Percentiles rank a stretch among this genome's conserved stretches.
These are phyloP conservation scores for Diarsia brunnea DNA, from an alignment of 2,888 invertebrate genomes.

Conservation along the genomic window DNA sequence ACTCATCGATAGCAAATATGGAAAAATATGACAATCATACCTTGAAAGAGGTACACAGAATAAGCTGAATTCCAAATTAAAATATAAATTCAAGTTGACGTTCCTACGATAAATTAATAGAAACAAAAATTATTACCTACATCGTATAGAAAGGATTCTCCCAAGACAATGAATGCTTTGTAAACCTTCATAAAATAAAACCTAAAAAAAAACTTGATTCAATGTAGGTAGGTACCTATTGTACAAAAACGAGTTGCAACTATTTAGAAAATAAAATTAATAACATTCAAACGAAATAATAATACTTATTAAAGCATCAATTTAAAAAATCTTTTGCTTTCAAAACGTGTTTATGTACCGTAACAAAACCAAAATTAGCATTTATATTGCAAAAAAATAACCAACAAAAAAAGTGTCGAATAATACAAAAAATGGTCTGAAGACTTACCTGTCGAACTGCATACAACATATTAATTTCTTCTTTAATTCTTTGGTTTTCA, in stretches of 20 bases:
- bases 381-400: background rate
- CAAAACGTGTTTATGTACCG: background rate
- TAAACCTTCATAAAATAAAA: background rate
- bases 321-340: background rate
- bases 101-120: background rate
- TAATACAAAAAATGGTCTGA: slow-evolving; percentile 1
- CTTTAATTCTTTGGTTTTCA: slow-evolving; percentile 65
- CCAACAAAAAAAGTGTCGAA: background rate
- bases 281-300: background rate
- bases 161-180: background rate
- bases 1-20: background rate
- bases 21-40: background rate
- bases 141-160: background rate
- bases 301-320: background rate
- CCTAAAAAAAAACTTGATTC: background rate
- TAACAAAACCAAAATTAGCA: background rate
- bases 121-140: background rate
- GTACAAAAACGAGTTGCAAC: background rate
- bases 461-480: slow-evolving; percentile 83
- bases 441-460: slow-evolving; percentile 87
- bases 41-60: background rate
- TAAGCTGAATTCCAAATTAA: background rate
- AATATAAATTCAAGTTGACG: background rate
- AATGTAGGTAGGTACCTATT: background rate
- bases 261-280: background rate